Evolutionary conservation across 2,113 vertebrate genomes (phyloP).

Genomic region (Poicephalus gulielmi): DNA sequence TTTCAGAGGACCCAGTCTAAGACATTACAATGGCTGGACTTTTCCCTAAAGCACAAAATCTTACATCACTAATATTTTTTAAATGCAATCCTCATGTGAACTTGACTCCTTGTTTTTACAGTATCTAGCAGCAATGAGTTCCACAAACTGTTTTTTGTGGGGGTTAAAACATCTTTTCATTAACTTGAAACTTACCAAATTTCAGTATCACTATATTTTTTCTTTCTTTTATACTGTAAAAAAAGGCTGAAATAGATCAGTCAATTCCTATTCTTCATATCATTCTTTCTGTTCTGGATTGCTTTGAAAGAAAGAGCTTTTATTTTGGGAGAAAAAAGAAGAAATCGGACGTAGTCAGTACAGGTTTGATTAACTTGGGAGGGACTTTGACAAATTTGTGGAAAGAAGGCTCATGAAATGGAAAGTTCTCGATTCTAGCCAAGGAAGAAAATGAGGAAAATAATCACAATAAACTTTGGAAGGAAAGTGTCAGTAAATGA

Average conservation of each 20-base stretch:
- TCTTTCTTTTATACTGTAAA: background rate
- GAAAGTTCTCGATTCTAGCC: background rate
- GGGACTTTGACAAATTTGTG: background rate
- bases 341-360: background rate
- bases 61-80: background rate
- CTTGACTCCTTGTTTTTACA: background rate
- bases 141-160: background rate
- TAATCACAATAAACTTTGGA: background rate
- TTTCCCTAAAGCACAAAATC: background rate
- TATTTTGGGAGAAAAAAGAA: background rate
- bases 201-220: background rate
- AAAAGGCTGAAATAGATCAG: background rate
- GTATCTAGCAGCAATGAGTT: background rate
- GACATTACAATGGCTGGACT: background rate
- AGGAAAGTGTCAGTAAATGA: background rate
- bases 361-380: background rate
- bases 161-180: background rate
- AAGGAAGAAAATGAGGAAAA: background rate
- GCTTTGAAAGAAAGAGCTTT: background rate
- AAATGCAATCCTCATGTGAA: background rate
- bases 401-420: background rate
- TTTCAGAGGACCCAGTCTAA: background rate
- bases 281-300: background rate
- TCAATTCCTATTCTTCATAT: background rate
- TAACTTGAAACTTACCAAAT: background rate